Evolutionary conservation across 1,140 invertebrate genomes (phyloP).

Genomic region (Drosophila equinoxialis): DNA sequence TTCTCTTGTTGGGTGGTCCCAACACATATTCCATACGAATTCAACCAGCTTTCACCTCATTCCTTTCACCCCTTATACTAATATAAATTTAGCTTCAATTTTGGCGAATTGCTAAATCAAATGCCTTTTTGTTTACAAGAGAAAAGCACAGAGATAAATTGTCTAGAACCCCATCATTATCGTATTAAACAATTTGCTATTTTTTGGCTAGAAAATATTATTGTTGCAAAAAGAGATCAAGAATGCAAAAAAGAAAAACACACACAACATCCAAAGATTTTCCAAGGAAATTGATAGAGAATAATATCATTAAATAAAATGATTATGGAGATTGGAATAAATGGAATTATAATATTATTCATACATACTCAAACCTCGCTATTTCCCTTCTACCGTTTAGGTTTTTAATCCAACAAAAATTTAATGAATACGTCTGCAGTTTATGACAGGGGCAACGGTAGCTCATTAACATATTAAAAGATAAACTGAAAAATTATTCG

Average conservation of each 20-base stretch:
- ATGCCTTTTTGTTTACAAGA: conserved; percentile 53
- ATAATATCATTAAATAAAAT: background rate
- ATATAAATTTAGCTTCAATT: conserved; percentile 29
- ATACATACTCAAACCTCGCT: too few relatives aligned
- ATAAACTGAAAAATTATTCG: background rate
- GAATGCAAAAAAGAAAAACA: too few relatives aligned
- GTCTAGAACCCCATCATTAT: conserved; percentile 27
- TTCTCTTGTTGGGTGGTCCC: conserved; percentile 34
- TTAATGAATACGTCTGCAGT: conserved; percentile 2
- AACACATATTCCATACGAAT: conserved; percentile 23
- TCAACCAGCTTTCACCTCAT: background rate
- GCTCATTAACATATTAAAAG: background rate
- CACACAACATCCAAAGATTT: background rate
- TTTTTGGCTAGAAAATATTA: conserved; percentile 43
- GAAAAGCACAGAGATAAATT: conserved; percentile 22
- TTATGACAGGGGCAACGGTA: background rate
- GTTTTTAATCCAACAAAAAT: background rate
- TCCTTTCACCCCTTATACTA: background rate
- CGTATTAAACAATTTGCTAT: conserved; percentile 51
- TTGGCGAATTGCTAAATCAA: conserved; percentile 42
- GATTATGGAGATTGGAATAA: background rate
- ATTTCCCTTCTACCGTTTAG: background rate
- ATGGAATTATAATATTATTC: background rate
- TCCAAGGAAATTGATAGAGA: background rate
- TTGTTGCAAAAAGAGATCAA: conserved; percentile 8